Conservation (phyloP, 2,797 vertebrate species). For the Anableps anableps region DNA sequence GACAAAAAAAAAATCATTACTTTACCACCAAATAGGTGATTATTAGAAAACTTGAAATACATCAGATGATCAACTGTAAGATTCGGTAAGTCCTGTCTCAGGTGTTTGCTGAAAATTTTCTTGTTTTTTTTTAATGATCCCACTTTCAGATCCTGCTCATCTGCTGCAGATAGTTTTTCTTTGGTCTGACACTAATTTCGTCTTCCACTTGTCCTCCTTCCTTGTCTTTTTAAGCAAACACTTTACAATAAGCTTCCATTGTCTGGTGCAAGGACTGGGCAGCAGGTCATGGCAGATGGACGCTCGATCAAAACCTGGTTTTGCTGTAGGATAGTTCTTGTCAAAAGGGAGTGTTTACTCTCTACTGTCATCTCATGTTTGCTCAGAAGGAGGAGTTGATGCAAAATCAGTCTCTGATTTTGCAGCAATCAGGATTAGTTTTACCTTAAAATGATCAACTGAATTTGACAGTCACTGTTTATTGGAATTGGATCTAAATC, state of each 20-base stretch:
- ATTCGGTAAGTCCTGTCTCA: neutral
- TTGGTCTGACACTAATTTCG: neutral
- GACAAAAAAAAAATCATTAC: too few relatives aligned
- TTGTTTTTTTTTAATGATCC: neutral
- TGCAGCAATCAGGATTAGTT: neutral
- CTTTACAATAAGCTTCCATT: neutral
- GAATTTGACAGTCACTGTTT: neutral
- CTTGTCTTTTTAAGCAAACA: neutral
- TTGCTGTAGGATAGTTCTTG: neutral
- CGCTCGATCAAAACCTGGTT: neutral
- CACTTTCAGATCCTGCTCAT: neutral
- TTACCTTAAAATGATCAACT: neutral
- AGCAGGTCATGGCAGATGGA: neutral
- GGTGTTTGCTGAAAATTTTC: neutral
- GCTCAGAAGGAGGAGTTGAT: neutral
- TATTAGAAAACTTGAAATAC: neutral
- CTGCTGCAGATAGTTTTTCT: neutral
- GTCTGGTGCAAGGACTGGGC: neutral
- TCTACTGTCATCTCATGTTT: neutral
- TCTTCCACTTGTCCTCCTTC: neutral
- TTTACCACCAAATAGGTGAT: neutral
- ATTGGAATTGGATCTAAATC: neutral
- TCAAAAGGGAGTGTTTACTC: neutral
- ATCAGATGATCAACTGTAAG: neutral
- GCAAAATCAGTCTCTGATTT: neutral